Evolutionary conservation across 2,797 vertebrate genomes (phyloP).

Genomic region (Brotula barbata): DNA sequence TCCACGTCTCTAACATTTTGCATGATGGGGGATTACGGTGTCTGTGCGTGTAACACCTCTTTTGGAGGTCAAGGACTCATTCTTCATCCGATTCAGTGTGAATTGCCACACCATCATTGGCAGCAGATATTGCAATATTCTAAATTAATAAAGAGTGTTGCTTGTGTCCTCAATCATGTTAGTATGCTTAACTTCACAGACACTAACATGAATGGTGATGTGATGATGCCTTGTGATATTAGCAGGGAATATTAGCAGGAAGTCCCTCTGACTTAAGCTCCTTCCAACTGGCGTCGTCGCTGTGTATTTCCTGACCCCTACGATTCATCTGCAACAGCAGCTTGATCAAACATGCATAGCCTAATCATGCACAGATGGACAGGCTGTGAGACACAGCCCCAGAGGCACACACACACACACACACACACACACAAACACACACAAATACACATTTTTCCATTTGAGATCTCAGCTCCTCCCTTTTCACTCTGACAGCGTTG

Average conservation of each 20-base stretch:
- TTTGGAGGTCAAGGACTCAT: constrained; percentile 35
- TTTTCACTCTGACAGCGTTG: constrained; percentile 20
- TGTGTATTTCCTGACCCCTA: constrained; percentile 28
- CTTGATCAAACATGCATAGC: constrained; percentile 24
- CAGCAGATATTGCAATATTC: too few species aligned
- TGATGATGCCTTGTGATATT: too few species aligned
- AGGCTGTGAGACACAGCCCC: neutral
- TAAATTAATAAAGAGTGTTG: too few species aligned
- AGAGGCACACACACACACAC: constrained; percentile 11
- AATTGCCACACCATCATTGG: too few species aligned
- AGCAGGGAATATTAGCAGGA: too few species aligned
- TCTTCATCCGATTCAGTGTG: constrained; percentile 7
- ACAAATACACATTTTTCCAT: neutral
- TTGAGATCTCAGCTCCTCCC: constrained; percentile 11
- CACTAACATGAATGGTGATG: too few species aligned
- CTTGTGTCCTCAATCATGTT: too few species aligned
- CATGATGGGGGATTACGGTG: constrained; percentile 11
- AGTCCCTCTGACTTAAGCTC: too few species aligned
- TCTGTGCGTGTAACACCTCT: constrained; percentile 25
- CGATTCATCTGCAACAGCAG: constrained; percentile 24
- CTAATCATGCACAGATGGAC: constrained; percentile 44
- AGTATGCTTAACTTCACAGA: too few species aligned
- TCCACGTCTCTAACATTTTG: constrained; percentile 18
- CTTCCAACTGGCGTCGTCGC: neutral
- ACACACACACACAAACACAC: neutral